phyloP scores from a whole-genome alignment of 2,797 vertebrate species.

The Florisuga fusca region DNA sequence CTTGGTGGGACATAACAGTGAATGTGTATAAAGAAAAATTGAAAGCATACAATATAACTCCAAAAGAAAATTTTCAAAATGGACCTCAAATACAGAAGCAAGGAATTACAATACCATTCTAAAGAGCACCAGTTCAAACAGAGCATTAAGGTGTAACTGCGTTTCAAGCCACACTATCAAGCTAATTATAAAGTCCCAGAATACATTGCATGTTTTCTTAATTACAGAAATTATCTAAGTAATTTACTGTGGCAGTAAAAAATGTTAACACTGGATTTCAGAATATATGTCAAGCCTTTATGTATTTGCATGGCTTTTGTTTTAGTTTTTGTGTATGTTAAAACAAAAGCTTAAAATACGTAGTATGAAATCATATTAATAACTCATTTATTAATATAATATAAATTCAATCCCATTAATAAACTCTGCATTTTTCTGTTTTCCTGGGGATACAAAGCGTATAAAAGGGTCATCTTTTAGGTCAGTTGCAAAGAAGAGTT shows the following conservation, averaged over 20 bases:
- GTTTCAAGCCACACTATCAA: background rate
- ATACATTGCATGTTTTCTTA: background rate
- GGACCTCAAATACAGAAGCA: background rate
- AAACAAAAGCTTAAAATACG: constrained; percentile 20
- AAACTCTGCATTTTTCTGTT: constrained; percentile 43
- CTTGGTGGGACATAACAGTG: background rate
- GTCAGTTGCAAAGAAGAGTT: constrained; percentile 39
- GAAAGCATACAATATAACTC: background rate
- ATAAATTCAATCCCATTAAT: no score
- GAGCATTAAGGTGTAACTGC: background rate
- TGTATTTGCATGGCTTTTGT: constrained; percentile 36
- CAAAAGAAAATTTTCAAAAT: background rate
- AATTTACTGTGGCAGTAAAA: constrained; percentile 39
- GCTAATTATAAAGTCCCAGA: constrained; percentile 5
- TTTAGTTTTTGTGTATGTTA: constrained; percentile 2
- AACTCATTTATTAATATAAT: background rate
- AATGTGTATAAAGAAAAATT: background rate
- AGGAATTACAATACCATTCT: background rate
- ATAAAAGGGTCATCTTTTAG: constrained; percentile 43
- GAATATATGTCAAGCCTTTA: background rate
- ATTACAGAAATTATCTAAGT: constrained; percentile 1
- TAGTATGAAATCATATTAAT: constrained; percentile 19
- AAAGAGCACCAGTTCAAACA: background rate
- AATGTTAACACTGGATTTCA: constrained; percentile 7
- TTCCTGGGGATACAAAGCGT: constrained; percentile 44